Evolutionary conservation across 2,888 invertebrate genomes (phyloP).

Genomic region (Emmelina monodactyla): DNA sequence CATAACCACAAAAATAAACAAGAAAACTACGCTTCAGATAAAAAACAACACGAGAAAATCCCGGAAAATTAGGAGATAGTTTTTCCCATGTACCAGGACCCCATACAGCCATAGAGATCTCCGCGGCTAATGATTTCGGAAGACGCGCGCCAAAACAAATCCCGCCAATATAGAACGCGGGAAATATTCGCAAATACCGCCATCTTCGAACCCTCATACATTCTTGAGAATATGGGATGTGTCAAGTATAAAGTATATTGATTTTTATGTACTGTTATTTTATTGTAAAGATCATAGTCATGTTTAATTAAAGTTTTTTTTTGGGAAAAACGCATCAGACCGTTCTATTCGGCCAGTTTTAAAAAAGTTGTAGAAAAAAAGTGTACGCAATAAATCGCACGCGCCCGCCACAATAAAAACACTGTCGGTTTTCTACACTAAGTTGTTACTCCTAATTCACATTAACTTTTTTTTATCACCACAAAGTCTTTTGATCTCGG

Average conservation of each 20-base stretch:
- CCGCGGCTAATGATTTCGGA: constrained; percentile 50
- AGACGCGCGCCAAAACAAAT: constrained; percentile 41
- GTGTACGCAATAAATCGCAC: background rate
- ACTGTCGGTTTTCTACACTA: constrained; percentile 31
- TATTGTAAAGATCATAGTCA: too few relatives aligned
- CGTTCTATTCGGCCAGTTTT: too few relatives aligned
- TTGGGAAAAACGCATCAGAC: too few relatives aligned
- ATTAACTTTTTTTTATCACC: constrained; percentile 59
- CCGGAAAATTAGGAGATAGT: constrained; percentile 47
- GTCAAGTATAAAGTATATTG: too few relatives aligned
- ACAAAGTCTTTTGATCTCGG: constrained; percentile 52
- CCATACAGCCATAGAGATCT: constrained; percentile 41
- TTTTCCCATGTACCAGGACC: constrained; percentile 35
- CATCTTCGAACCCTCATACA: too few relatives aligned
- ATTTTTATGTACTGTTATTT: too few relatives aligned
- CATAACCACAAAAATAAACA: too few relatives aligned
- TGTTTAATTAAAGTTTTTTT: too few relatives aligned
- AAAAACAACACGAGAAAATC: too few relatives aligned
- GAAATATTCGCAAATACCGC: constrained; percentile 58
- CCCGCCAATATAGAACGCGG: constrained; percentile 57
- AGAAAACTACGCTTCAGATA: too few relatives aligned
- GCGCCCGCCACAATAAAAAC: constrained; percentile 14
- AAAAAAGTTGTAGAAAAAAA: too few relatives aligned
- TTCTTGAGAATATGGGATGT: too few relatives aligned
- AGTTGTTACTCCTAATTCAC: constrained; percentile 56